A percentile compares a stretch with the other conserved stretches of the same genome.
phyloP scores from a whole-genome alignment of 1,140 invertebrate genomes.

The Papilio helenus region DNA sequence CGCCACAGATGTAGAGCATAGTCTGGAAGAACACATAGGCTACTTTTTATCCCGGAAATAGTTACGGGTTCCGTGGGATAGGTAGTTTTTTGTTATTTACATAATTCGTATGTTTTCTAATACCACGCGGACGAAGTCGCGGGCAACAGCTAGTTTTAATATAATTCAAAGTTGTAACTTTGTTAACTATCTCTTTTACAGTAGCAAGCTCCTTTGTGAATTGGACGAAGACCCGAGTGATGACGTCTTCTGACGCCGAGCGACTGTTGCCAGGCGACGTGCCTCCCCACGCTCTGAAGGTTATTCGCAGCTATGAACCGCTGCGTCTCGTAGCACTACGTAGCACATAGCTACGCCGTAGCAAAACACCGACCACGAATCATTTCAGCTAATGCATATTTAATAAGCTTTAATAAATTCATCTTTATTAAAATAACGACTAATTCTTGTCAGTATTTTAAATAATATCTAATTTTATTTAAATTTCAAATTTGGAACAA shows the following conservation, averaged over 20 bases:
- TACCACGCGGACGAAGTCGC: no score
- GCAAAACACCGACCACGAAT: not conserved
- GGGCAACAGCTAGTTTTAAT: no score
- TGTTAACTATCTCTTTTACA: conserved; percentile 53
- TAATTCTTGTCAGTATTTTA: conserved; percentile 29
- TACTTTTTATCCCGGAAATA: no score
- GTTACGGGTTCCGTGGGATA: no score
- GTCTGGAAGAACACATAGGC: no score
- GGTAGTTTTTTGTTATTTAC: no score
- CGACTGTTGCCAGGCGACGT: conserved; percentile 67
- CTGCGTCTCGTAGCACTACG: conserved; percentile 26
- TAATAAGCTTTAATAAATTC: conserved; percentile 27
- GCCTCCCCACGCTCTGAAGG: conserved; percentile 62
- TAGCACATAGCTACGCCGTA: not conserved
- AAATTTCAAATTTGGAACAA: conserved; percentile 4
- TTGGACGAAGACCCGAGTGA: conserved; percentile 78
- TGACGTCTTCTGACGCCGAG: conserved; percentile 80
- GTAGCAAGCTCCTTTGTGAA: conserved; percentile 77
- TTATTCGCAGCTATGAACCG: conserved; percentile 68
- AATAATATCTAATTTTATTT: not conserved
- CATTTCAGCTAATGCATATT: conserved; percentile 31
- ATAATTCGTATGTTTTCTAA: no score
- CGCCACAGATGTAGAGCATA: no score
- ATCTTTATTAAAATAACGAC: conserved; percentile 18
- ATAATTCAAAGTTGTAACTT: not conserved